Conservation (phyloP, 2,797 vertebrate species). For the Peromyscus nudipes region DNA sequence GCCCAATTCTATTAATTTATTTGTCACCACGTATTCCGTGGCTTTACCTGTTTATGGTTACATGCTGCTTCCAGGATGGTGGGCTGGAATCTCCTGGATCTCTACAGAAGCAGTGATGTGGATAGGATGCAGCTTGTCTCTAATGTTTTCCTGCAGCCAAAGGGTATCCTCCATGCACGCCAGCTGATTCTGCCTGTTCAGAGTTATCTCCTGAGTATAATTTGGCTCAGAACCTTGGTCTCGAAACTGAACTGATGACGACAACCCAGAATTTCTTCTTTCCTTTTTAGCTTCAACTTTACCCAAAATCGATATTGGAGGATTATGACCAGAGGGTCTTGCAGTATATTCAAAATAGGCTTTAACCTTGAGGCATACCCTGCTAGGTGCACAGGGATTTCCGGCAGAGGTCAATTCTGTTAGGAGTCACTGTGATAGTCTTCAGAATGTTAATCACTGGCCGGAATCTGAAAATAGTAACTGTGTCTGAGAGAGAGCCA, state of each 20-base stretch:
- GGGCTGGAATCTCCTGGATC: constrained; percentile 88
- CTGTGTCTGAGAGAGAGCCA: constrained; percentile 96
- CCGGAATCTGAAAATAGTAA: constrained; percentile 93
- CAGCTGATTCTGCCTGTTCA: constrained; percentile 91
- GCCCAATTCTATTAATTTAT: no score
- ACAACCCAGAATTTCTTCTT: constrained; percentile 91
- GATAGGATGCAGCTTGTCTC: constrained; percentile 95
- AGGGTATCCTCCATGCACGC: constrained; percentile 90
- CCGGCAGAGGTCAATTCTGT: constrained; percentile 93
- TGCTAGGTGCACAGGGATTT: constrained; percentile 88
- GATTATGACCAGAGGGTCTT: constrained; percentile 91
- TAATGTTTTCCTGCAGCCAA: constrained; percentile 95
- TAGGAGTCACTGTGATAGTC: constrained; percentile 92
- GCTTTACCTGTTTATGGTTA: no score
- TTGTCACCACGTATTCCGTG: no score
- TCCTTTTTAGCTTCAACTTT: constrained; percentile 93
- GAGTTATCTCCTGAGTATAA: constrained; percentile 89
- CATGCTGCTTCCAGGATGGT: no score
- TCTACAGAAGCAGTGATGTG: constrained; percentile 92
- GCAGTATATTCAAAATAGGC: constrained; percentile 95
- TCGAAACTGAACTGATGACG: constrained; percentile 92
- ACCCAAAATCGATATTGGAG: constrained; percentile 91
- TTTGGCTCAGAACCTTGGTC: constrained; percentile 90
- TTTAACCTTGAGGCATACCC: constrained; percentile 92
- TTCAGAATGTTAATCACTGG: constrained; percentile 94